Evolutionary conservation across 2,797 vertebrate species (phyloP), one percentile per base, ranked within the genome.

Genomic region (Euthynnus affinis): DNA sequence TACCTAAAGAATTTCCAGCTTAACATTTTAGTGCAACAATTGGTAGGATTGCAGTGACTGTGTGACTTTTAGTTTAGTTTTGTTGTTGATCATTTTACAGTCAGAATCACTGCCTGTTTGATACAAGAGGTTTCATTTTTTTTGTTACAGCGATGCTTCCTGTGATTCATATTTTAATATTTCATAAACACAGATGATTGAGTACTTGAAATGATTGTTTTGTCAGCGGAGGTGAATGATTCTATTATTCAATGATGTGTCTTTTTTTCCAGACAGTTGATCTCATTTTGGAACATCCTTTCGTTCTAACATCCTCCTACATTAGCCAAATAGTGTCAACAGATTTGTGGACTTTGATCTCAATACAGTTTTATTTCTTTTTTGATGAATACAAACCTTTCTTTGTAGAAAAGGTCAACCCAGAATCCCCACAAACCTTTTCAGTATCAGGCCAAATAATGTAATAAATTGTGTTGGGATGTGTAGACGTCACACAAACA

Each of bases 141-240:
- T n/a, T 34, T 66, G 10, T 57, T 51, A 2, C 32, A 59, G 3
- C 3, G 44, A 29, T 20, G 48, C 13, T 22, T 73, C 65, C 37
- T 61, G 53, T 62, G 27, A 68, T 62, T 65, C 49, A 48, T 37
- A 18, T 56, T 72, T 73, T 56, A 61, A 57, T n/a, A n/a, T 75
- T 78, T 52, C 17, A 64, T 29, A 29, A 53, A 71, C 3, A 15
- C 3, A 51, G 32, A 78, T 51, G 15, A 66, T 32, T 66, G 14
- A 27, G 3, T 40, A 18, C 15, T 49, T 56, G 14, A 66, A 68
- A 63, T 1, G 0, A 10, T 66, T 32, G 23, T 57, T 52, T 42
- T 34, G 44, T 75, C 29, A 53, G 40, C 42, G 22, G 18, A 52
- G 34, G 57, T 49, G 4, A 74, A 66, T 22, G 1, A 67, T 18